phyloP scores from a whole-genome alignment of 2,797 vertebrate genomes.

The Salmo trutta region DNA sequence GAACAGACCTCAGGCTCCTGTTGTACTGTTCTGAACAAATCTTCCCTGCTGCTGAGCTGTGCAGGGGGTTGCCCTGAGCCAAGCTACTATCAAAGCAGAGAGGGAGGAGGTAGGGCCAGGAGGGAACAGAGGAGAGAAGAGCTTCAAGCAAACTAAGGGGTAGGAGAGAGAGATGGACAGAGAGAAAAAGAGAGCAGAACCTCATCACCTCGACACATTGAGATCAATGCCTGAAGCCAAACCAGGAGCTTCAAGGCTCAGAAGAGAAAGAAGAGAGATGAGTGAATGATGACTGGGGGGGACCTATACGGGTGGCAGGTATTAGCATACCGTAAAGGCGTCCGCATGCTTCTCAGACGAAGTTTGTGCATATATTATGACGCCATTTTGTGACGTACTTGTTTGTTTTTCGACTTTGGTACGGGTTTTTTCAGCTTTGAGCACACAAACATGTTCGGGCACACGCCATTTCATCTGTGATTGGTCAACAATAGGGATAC shows the following conservation, averaged over 20 bases:
- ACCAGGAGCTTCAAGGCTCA: slow-evolving; percentile 28
- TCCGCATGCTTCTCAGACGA: no score
- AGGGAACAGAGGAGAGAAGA: no score
- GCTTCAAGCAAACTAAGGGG: neutral
- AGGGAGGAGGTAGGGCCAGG: neutral
- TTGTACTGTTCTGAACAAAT: slow-evolving; percentile 3
- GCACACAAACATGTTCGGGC: no score
- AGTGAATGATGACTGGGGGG: no score
- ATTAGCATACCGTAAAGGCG: no score
- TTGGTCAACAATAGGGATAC: no score
- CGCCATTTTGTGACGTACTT: no score
- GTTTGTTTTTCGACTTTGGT: no score
- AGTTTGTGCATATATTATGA: no score
- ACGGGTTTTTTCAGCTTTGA: no score
- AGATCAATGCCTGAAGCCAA: slow-evolving; percentile 45
- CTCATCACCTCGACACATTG: slow-evolving; percentile 31
- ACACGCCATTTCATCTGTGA: no score
- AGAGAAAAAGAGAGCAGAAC: slow-evolving; percentile 16
- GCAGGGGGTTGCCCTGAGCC: slow-evolving; percentile 12
- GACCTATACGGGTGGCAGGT: neutral
- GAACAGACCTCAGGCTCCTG: slow-evolving; percentile 14
- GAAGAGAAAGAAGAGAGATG: slow-evolving; percentile 8
- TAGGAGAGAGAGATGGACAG: slow-evolving; percentile 28
- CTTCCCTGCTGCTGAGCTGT: slow-evolving; percentile 13
- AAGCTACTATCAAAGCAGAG: neutral